phyloP scores from a whole-genome alignment of 2,113 vertebrate species.

The Columba livia region DNA sequence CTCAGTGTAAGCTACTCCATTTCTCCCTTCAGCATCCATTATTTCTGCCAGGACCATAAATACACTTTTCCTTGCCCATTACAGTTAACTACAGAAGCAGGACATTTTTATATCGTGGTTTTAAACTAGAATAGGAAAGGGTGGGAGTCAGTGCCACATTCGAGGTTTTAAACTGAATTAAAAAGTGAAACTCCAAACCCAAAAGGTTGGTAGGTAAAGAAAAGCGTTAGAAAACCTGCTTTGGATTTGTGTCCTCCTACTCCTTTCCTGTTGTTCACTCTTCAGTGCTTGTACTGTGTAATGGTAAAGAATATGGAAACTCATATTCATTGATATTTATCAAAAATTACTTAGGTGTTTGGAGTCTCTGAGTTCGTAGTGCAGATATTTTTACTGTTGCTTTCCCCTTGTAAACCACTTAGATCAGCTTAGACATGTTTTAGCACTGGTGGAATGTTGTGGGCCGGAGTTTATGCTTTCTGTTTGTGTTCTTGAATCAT shows the following conservation, averaged over 20 bases:
- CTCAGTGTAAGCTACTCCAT: accelerated
- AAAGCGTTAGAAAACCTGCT: neutral
- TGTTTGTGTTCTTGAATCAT: neutral
- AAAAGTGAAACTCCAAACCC: neutral
- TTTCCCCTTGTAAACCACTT: neutral
- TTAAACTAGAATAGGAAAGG: neutral
- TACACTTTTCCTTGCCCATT: neutral
- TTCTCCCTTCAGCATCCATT: neutral
- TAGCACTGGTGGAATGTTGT: neutral
- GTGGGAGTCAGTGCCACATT: accelerated
- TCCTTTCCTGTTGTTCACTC: neutral
- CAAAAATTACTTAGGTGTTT: neutral
- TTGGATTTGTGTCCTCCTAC: neutral
- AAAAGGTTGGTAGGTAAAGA: neutral
- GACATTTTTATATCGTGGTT: neutral
- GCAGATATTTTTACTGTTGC: neutral
- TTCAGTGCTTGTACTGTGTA: neutral
- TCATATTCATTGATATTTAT: neutral
- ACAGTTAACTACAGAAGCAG: neutral
- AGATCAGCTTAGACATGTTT: neutral
- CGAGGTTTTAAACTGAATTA: neutral
- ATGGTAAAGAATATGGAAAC: neutral
- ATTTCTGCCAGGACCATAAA: neutral
- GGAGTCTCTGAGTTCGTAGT: neutral
- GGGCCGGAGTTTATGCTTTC: neutral